Base-by-base conservation (phyloP, 2,113 vertebrate species). In the Loxodonta africana region DNA sequence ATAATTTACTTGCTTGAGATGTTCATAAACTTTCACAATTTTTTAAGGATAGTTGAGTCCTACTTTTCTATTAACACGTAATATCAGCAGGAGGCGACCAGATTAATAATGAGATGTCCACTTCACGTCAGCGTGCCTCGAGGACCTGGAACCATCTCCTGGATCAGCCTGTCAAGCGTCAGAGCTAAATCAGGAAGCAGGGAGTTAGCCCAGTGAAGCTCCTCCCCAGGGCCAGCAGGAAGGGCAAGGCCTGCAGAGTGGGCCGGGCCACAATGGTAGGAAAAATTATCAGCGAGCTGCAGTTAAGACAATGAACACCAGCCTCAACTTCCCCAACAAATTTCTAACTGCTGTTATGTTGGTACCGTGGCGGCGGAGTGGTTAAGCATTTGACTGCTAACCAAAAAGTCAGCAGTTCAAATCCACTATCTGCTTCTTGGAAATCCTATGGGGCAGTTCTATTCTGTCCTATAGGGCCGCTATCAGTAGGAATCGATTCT, bases 181-280 rank as follows among this genome's bases (percentile, higher is more conserved):
- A 53, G 63, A 44, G 25, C 5, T 2, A 25, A 91, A 73, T 17
- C 44, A 91, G 71, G 48, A 67, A 57, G 8, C 8, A 15, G 4
- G 23, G 33, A 7, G 30, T 4, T 1, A 65, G 10, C 41, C 48
- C 23, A 30, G 44, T 9, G 51, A 77, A 41, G 10, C 44, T 1
- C 2, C 60, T 81, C 18, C 65, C 37, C 15, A 63, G 93, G 20
- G 30, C 17, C 1, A 5, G 30, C 17, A 78, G 81, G 62, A 44
- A 74, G 78, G 67, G 81, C 15, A 14, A 76, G 10, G 11, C 85
- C 81, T 28, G 30, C 37, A 28, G 18, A n/a, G 10, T 6, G 2
- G 20, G 3, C 33, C 33, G 5, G 0, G 41, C 46, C 53, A 67
- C 46, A 8, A 0, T 2, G 11, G 60, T 1, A 8, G 10, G 44